phyloP scores from a whole-genome alignment of 1,140 invertebrate genomes.

The Drosophila ohnishii region DNA sequence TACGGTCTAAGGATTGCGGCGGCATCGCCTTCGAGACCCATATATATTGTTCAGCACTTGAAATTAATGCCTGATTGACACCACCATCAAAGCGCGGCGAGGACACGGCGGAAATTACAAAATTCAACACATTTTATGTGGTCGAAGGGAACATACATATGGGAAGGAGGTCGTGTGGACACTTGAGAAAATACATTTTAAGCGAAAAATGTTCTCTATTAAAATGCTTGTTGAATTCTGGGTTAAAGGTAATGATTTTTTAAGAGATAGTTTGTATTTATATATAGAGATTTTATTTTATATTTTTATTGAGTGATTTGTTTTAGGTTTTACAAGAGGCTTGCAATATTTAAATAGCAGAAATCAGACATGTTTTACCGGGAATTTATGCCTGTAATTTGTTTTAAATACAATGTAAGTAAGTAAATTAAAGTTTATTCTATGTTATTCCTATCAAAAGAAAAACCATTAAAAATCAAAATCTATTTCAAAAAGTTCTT shows the following conservation, averaged over 20 bases:
- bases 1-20: slow-evolving; percentile 19
- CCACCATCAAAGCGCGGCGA: slow-evolving; percentile 34
- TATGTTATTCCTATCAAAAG: too few relatives aligned
- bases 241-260: background rate
- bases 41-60: slow-evolving; percentile 47
- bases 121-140: slow-evolving; percentile 26
- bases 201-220: background rate
- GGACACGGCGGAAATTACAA: slow-evolving; percentile 20
- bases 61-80: slow-evolving; percentile 57
- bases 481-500: too few relatives aligned
- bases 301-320: background rate
- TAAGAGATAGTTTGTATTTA: background rate
- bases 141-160: background rate
- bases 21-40: slow-evolving; percentile 10
- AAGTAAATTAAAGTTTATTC: too few relatives aligned
- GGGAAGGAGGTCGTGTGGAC: background rate
- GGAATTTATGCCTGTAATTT: too few relatives aligned
- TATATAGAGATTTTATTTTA: background rate
- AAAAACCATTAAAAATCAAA: too few relatives aligned
- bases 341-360: background rate
- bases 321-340: background rate
- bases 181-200: background rate
- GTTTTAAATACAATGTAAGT: too few relatives aligned
- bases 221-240: background rate
- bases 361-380: too few relatives aligned